A percentile compares a stretch with the other conserved stretches of the same genome.
phyloP scores from a whole-genome alignment of 2,113 vertebrate genomes.

The Dasyornis broadbenti region DNA sequence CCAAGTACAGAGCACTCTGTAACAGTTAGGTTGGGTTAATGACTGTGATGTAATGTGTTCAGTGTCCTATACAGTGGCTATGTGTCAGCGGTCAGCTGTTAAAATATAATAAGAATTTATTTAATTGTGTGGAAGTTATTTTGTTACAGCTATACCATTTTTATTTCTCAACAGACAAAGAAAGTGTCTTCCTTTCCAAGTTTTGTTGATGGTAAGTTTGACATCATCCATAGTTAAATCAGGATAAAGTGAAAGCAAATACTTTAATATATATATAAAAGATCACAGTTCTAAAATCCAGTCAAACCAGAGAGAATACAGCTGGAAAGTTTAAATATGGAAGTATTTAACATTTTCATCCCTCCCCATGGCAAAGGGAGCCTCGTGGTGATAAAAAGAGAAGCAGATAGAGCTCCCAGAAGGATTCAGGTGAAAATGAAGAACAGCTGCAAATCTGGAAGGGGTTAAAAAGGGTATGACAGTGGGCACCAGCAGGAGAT shows the following conservation, averaged over 20 bases:
- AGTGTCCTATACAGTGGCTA: neutral
- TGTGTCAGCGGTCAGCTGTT: neutral
- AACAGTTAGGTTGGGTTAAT: neutral
- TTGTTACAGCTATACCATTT: neutral
- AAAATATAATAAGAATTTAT: neutral
- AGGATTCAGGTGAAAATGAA: neutral
- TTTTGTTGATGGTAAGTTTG: constrained; percentile 94
- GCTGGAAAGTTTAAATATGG: neutral
- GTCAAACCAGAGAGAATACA: neutral
- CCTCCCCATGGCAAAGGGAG: neutral
- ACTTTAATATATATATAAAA: neutral
- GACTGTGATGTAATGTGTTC: neutral
- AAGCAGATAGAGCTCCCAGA: neutral
- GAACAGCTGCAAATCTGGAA: neutral
- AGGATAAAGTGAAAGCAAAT: neutral
- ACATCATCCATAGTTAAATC: neutral
- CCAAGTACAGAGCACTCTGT: neutral
- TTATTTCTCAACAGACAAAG: constrained; percentile 83
- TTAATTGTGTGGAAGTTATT: neutral
- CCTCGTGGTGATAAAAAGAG: neutral
- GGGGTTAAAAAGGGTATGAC: neutral
- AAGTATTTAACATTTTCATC: neutral
- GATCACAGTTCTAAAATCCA: neutral
- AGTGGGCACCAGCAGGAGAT: neutral
- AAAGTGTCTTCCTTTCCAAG: constrained; percentile 93